A percentile compares a stretch with the other conserved stretches of the same genome.
phyloP scores from a whole-genome alignment of 2,113 vertebrate genomes.

The Tichodroma muraria region DNA sequence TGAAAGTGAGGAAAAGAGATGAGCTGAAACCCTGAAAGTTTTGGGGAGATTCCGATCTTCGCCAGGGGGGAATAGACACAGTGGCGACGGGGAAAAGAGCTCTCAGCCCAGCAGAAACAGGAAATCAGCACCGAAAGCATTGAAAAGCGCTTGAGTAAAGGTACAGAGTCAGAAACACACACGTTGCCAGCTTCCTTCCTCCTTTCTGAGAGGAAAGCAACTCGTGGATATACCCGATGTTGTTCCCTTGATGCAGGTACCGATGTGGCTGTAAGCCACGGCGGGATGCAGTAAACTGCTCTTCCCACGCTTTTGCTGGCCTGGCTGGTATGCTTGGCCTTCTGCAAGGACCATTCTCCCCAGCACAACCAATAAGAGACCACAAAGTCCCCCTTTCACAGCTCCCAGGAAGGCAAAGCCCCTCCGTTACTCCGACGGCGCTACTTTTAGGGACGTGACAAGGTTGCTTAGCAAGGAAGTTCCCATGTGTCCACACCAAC shows the following conservation, averaged over 20 bases:
- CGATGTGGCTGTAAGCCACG: not conserved
- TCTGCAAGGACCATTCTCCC: conserved; percentile 68
- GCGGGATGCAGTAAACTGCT: not conserved
- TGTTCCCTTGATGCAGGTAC: not conserved
- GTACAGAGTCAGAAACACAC: not conserved
- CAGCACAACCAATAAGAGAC: conserved; percentile 50
- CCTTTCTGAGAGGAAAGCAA: not conserved
- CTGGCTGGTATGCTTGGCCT: conserved; percentile 52
- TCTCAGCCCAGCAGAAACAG: not conserved
- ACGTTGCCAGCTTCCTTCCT: rapidly evolving
- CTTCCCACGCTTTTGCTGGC: not conserved
- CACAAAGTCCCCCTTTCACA: conserved; percentile 50
- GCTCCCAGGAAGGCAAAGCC: not conserved
- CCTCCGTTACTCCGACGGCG: conserved; percentile 42
- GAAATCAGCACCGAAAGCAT: not conserved
- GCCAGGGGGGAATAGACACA: not conserved
- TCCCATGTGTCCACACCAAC: not conserved
- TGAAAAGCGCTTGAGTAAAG: not conserved
- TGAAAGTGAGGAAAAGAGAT: not conserved
- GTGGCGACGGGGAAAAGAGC: rapidly evolving
- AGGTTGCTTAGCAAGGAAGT: conserved; percentile 67
- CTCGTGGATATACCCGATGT: not conserved
- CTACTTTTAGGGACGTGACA: conserved; percentile 60
- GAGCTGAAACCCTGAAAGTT: not conserved
- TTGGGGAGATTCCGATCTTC: not conserved